phyloP scores from a whole-genome alignment of 2,113 vertebrate species.

The Spermophilus dauricus region DNA sequence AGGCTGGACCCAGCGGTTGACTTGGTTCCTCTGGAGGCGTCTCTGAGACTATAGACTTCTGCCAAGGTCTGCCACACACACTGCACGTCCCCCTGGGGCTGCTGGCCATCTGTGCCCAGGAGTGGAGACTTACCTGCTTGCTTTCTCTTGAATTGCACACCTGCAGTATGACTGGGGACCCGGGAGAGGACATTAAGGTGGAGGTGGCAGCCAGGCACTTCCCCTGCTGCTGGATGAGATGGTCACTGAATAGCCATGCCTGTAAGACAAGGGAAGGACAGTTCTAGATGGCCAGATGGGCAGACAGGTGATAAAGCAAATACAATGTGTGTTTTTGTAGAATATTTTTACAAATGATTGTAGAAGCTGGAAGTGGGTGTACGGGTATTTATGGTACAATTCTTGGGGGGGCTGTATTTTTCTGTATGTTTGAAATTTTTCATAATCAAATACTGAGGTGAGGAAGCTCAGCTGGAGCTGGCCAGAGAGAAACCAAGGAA shows the following conservation, averaged over 20 bases:
- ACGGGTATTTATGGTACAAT: not conserved
- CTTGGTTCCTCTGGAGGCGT: not conserved
- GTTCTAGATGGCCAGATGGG: not conserved
- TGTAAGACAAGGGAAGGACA: constrained; percentile 80
- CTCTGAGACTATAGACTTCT: not conserved
- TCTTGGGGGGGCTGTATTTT: not conserved
- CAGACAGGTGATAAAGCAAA: not conserved
- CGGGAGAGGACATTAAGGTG: constrained; percentile 89
- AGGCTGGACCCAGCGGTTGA: not conserved
- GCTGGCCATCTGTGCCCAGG: not conserved
- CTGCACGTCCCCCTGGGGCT: no score
- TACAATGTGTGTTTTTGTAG: not conserved
- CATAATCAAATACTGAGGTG: not conserved
- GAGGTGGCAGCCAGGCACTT: constrained; percentile 95
- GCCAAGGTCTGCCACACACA: not conserved
- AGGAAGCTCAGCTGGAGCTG: not conserved
- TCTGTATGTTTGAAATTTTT: constrained; percentile 19
- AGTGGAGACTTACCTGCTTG: constrained; percentile 92
- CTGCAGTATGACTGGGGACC: constrained; percentile 94
- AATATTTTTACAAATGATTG: not conserved
- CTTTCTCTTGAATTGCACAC: constrained; percentile 94
- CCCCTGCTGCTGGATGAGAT: constrained; percentile 96
- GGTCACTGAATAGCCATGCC: constrained; percentile 96
- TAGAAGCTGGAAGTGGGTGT: not conserved
- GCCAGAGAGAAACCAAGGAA: not conserved